Base-by-base conservation (phyloP, 2,888 invertebrate genomes). In the Copidosoma aretas region DNA sequence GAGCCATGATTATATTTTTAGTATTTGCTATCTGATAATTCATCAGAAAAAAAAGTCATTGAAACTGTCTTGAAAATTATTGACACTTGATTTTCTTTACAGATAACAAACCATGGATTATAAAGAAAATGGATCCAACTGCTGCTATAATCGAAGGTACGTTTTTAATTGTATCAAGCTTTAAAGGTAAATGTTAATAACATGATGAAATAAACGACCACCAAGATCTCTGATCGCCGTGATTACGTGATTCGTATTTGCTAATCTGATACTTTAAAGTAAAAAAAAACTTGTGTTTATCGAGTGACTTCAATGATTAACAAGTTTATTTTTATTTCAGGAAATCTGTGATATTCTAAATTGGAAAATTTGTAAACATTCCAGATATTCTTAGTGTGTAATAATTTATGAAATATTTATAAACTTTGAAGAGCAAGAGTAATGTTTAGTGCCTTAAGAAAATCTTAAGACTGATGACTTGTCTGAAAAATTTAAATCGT, bases 211-310 rank as follows among this genome's bases (percentile, higher is more conserved):
- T 52, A 21, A 12, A 52, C 61, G 60, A 71, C 65, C 68, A 71
- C 62, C 63, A 71, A 64, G 60, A 59, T 67, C 54, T 64, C 57
- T 72, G 64, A 70, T 4, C 59, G 67, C 64, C 64, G 52, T 64
- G 64, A 67, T 72, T 71, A 66, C 52, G 12, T 52, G 32, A 32
- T 56, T 51, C 49, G 63, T 65, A 71, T 71, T 71, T 70, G 70
- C 70, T 70, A 70, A 32, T 67, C 67, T 67, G 66, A 68, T 14
- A 32, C 19, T 19, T 12, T 2, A 32, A 19, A 49, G 51, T 15
- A 43, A n/a, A 46, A 43, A n/a, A 46, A 65, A 60, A 57, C n/a
- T 39, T 19, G 5, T 10, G 32, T 8, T n/a, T n/a, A n/a, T 56
- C 19, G 12, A 57, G 17, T 49, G 21, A 61, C 12, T 3, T 52